Evolutionary conservation across 2,888 invertebrate species (phyloP), one percentile per base, ranked within the genome.

Genomic region (Catocala sponsa): DNA sequence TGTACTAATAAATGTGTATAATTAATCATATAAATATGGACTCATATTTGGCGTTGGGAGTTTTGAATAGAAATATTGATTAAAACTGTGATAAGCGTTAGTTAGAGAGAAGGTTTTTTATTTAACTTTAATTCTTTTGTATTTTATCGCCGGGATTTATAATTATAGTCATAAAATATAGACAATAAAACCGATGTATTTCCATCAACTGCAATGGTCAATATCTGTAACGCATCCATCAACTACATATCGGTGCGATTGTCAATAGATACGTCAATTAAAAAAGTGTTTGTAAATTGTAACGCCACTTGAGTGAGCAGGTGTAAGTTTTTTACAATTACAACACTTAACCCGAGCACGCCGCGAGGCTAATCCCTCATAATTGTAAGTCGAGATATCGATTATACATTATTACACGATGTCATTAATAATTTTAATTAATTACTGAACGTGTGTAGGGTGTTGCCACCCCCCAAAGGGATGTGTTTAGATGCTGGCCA

Each of bases 341-440:
- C 12, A 50, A 62, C 43, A 59, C 63, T 62, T 70, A 72, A 68
- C 62, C 62, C 63, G 44, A 58, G 48, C 44, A 59, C 55, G 61
- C 66, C 63, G 32, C 62, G 32, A 66, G 56, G 66, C 51, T 72
- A 74, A 72, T 79, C 67, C 59, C 70, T 68, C 68, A 70, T 74
- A 74, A 78, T 74, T 77, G 80, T 74, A 75, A 78, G 70, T 69
- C 65, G 77, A 81, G 79, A 77, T 86, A 92, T 92, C 87, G 92
- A 92, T 92, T 92, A 87, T 88, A 83, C 91, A 90, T 91, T 91
- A 91, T 89, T 88, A 83, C 81, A 80, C 82, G 72, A 52, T 87
- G 91, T 90, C 91, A 91, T 91, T 92, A 91, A 91, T 92, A 91
- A 92, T 92, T 92, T 90, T 92, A 92, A 92, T 92, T 92, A 92